Percentiles rank a stretch among this genome's conserved stretches.
Conservation (phyloP, 2,113 vertebrate genomes). For the Chaenocephalus aceratus region DNA sequence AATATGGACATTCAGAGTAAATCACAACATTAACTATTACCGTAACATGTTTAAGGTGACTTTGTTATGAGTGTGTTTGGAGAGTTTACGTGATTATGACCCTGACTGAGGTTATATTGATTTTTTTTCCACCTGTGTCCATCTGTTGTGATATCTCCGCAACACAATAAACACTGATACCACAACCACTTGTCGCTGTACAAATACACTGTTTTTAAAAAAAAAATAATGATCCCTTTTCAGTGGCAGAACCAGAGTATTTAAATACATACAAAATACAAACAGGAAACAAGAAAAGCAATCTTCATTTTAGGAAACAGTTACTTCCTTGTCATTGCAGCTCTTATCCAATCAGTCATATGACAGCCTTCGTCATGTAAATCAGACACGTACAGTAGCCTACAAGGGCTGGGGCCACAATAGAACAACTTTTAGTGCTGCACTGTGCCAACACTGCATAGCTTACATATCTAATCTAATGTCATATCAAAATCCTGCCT, state of each 20-base stretch:
- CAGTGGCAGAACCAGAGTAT: neutral
- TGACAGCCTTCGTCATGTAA: neutral
- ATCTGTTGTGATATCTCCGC: conserved; percentile 12
- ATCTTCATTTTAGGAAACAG: neutral
- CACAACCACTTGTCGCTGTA: neutral
- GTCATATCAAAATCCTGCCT: no score
- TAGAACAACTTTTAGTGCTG: neutral
- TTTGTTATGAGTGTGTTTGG: neutral
- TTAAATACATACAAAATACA: neutral
- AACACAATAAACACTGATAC: neutral
- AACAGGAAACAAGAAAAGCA: conserved; percentile 27
- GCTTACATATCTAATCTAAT: neutral
- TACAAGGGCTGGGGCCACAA: neutral
- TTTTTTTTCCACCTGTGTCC: neutral
- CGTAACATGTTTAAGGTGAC: neutral
- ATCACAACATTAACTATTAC: neutral
- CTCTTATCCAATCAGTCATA: conserved; percentile 14
- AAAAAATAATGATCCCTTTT: neutral
- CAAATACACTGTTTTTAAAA: neutral
- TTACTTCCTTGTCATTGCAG: conserved; percentile 22
- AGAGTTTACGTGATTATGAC: neutral
- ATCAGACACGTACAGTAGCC: no score
- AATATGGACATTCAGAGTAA: neutral
- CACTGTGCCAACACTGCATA: neutral
- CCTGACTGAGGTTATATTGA: neutral